Percentiles rank a stretch among this genome's conserved stretches.
Evolutionary conservation across 2,888 invertebrate genomes (phyloP).

Genomic region (Xestia xanthographa): DNA sequence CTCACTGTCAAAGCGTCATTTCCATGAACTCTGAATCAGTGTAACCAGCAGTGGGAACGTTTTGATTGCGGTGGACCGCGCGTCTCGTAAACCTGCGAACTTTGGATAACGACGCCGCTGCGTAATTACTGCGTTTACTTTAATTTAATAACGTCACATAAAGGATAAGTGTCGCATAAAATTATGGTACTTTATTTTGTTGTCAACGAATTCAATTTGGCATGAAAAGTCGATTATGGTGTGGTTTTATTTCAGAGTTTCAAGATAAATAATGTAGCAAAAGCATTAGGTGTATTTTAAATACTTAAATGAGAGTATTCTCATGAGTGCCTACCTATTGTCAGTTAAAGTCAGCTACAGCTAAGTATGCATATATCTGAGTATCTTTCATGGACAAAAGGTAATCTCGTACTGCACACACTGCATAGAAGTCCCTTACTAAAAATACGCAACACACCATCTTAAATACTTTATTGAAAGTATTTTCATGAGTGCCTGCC

Average conservation of each 20-base stretch:
- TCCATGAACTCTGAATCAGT: constrained; percentile 67
- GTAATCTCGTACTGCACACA: not conserved
- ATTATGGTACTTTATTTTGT: constrained; percentile 26
- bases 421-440: not conserved
- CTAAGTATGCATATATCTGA: not conserved
- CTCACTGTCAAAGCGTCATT: constrained; percentile 13
- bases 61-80: constrained; percentile 84
- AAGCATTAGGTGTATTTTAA: not conserved
- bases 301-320: not conserved
- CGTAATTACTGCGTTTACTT: constrained; percentile 81
- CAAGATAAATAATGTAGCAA: too few species aligned
- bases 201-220: constrained; percentile 11
- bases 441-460: not conserved
- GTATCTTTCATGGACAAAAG: not conserved
- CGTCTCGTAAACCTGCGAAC: constrained; percentile 77
- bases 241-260: not conserved
- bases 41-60: constrained; percentile 72
- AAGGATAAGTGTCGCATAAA: constrained; percentile 14
- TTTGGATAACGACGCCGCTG: constrained; percentile 73
- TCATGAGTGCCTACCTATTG: not conserved
- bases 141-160: constrained; percentile 70
- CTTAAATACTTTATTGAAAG: too few species aligned
- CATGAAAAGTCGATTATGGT: not conserved
- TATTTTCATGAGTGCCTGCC: not conserved
- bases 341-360: not conserved